Percentiles rank a stretch among this genome's conserved stretches.
Evolutionary conservation across 2,888 invertebrate genomes (phyloP).

Genomic region (Sminthurides aquaticus): DNA sequence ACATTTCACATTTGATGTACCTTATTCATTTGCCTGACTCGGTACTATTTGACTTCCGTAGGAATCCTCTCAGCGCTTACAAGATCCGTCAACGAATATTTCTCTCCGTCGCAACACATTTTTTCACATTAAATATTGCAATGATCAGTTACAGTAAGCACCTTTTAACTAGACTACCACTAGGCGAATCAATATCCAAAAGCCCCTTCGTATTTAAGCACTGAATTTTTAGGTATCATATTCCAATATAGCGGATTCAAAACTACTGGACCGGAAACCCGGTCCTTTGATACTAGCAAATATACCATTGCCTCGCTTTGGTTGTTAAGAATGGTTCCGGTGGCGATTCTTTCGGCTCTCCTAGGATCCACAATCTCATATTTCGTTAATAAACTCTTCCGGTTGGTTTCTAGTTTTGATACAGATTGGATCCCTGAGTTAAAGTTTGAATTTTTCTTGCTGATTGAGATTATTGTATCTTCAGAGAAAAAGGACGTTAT

Average conservation of each 20-base stretch:
- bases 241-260: too few relatives aligned
- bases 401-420: neutral
- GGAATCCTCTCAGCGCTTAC: neutral
- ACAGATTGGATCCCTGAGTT: neutral
- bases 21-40: too few relatives aligned
- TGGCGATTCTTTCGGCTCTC: neutral
- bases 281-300: too few relatives aligned
- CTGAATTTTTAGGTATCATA: too few relatives aligned
- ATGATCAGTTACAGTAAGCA: neutral
- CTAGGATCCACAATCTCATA: neutral
- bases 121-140: neutral
- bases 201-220: neutral
- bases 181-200: neutral
- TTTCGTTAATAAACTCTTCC: slow-evolving; percentile 1
- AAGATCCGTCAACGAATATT: neutral
- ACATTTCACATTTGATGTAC: too few relatives aligned
- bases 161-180: neutral
- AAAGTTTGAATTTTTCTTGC: neutral
- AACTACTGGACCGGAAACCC: too few relatives aligned
- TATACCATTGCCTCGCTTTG: too few relatives aligned
- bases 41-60: neutral
- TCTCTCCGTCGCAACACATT: neutral
- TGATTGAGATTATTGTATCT: neutral
- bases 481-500: neutral
- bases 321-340: neutral